A percentile compares a stretch with the other conserved stretches of the same genome.
Evolutionary conservation across 1,140 invertebrate species (phyloP).

Genomic region (Lycorma delicatula): DNA sequence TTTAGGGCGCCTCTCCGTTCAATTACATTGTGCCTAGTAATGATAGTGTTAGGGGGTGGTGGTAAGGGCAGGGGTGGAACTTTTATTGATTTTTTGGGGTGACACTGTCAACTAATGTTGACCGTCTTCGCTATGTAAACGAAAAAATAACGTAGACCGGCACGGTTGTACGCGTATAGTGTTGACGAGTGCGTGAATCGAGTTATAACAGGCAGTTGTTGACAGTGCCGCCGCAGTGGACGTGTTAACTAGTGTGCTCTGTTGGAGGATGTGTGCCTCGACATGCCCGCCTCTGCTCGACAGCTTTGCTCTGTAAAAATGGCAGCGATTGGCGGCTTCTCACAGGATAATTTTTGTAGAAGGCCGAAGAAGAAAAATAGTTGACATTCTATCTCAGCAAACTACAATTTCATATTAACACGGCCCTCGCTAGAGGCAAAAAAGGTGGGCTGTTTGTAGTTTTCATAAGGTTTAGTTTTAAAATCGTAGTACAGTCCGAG

Average conservation of each 20-base stretch:
- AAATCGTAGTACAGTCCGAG: conserved; percentile 24
- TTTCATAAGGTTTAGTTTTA: conserved; percentile 16
- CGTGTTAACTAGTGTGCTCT: not conserved
- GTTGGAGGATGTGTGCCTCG: conserved; percentile 2
- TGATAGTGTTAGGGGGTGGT: conserved; percentile 35
- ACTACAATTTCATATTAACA: conserved; percentile 33
- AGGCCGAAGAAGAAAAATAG: conserved; percentile 44
- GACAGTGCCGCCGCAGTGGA: not conserved
- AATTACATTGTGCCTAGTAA: conserved; percentile 28
- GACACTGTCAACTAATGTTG: conserved; percentile 46
- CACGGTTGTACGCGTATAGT: not conserved
- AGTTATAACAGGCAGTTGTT: not conserved
- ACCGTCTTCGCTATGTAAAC: conserved; percentile 10
- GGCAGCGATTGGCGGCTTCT: conserved; percentile 37
- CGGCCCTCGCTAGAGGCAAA: conserved; percentile 36
- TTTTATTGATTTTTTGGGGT: conserved; percentile 55
- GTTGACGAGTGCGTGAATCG: not conserved
- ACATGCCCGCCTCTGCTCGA: conserved; percentile 16
- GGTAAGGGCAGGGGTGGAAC: conserved; percentile 44
- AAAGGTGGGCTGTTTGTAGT: conserved; percentile 35
- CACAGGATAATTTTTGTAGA: conserved; percentile 40
- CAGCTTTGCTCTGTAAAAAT: conserved; percentile 41
- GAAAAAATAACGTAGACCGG: not conserved
- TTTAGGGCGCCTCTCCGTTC: conserved; percentile 26
- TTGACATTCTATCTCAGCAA: conserved; percentile 36